phyloP scores from a whole-genome alignment of 2,113 vertebrate genomes.

The Ageneiosus marmoratus region DNA sequence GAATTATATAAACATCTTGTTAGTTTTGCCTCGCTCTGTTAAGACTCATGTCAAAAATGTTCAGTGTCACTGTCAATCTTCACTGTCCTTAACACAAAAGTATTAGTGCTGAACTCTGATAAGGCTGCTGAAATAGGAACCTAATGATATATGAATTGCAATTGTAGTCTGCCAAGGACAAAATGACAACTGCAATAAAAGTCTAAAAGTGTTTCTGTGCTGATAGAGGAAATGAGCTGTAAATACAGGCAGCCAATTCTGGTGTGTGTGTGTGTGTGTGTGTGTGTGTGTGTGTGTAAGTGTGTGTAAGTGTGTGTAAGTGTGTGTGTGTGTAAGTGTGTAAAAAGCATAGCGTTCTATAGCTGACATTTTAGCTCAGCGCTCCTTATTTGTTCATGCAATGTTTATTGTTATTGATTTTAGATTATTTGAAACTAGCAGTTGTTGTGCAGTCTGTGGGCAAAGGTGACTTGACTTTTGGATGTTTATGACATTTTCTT shows the following conservation, averaged over 20 bases:
- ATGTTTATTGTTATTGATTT: constrained; percentile 50
- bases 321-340: neutral
- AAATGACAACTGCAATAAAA: constrained; percentile 49
- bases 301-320: neutral
- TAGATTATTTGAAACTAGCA: constrained; percentile 28
- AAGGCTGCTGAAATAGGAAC: constrained; percentile 35
- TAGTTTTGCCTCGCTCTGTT: constrained; percentile 1
- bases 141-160: constrained; percentile 47
- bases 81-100: constrained; percentile 33
- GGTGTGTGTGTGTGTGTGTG: constrained; percentile 12
- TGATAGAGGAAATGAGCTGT: constrained; percentile 35
- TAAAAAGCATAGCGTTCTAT: constrained; percentile 23
- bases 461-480: constrained; percentile 6
- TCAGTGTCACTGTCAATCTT: constrained; percentile 16
- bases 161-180: constrained; percentile 43
- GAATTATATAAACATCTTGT: neutral
- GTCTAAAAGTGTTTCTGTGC: constrained; percentile 33
- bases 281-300: neutral
- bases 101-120: constrained; percentile 41
- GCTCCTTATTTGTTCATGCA: constrained; percentile 36
- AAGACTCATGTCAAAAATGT: neutral
- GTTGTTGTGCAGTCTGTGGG: constrained; percentile 10
- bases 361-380: constrained; percentile 42
- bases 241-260: constrained; percentile 42
- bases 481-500: constrained; percentile 16